Base-by-base conservation (phyloP, 2,113 vertebrate species). In the Notiomystis cincta region DNA sequence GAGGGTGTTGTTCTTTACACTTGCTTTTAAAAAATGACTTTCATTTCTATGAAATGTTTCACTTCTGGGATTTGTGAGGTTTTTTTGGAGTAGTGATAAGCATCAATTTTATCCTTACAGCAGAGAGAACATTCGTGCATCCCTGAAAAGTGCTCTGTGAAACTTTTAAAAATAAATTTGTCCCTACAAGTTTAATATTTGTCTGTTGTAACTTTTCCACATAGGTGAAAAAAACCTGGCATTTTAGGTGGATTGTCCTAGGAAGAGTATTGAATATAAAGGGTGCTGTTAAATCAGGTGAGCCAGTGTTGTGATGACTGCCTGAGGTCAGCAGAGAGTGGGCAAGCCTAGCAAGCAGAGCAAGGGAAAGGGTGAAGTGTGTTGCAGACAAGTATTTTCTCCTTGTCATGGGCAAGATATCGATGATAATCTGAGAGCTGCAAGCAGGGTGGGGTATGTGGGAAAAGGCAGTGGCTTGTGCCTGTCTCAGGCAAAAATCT, bases 81-180 rank as follows among this genome's bases (percentile, higher is more conserved):
- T 62, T 89, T 90, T 73, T 33, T 83, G 35, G 12, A 64, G 30
- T 38, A 35, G 37, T 5, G 3, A 35, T 77, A 28, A 70, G 42
- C 35, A 73, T 78, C 37, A 40, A 0, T 81, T 65, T 70, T 62
- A n/a, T 21, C 60, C 30, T 77, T 75, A 15, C 3, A 40, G 38
- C 0, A 0, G 81, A 61, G 17, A 57, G 45, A 61, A 28, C 2
- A 4, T 28, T 64, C 1, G 1, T 45, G 23, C 20, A 13, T 77
- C 22, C 28, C 31, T 83, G 37, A 56, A 64, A 61, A 78, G 24
- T 48, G 3, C 13, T 56, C 19, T 7, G 3, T 37, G 31, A 77
- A 89, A 83, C 20, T 62, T 71, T 9, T 7, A 62, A 71, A 86
- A 60, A n/a, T 27, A 50, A 58, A 40, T 47, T 31, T 77, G 5